Conservation (phyloP, 1,140 invertebrate genomes). For the Archegozetes longisetosus region DNA sequence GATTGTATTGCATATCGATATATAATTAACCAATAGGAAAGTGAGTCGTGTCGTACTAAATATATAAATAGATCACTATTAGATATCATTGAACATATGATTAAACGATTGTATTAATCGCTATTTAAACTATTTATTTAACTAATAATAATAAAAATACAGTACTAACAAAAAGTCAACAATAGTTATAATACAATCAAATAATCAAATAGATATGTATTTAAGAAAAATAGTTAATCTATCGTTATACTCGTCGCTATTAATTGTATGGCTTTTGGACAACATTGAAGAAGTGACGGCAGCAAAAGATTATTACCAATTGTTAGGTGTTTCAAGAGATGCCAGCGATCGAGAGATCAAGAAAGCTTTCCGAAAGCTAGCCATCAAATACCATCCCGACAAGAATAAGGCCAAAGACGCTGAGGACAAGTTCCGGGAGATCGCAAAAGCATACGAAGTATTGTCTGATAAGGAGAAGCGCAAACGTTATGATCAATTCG, state of each 20-base stretch:
- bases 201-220: too few relatives aligned
- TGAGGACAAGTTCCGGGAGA: slow-evolving; percentile 93
- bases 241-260: too few relatives aligned
- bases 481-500: slow-evolving; percentile 85
- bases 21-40: background rate
- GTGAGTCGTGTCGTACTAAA: background rate
- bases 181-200: too few relatives aligned
- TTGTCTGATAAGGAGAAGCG: slow-evolving; percentile 86
- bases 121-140: background rate
- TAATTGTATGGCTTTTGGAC: too few relatives aligned
- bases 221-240: too few relatives aligned
- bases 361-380: slow-evolving; percentile 40
- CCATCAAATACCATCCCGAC: slow-evolving; percentile 35
- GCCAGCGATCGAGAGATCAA: slow-evolving; percentile 33
- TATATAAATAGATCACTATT: too few relatives aligned
- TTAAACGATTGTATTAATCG: background rate
- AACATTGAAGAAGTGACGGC: background rate
- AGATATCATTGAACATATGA: background rate
- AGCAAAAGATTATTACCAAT: slow-evolving; percentile 29
- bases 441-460: slow-evolving; percentile 96
- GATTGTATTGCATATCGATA: too few relatives aligned
- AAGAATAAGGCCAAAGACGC: slow-evolving; percentile 78
- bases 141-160: background rate
- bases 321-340: slow-evolving; percentile 28
- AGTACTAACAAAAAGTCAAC: too few relatives aligned